Percentiles rank a stretch among this genome's conserved stretches.
phyloP scores from a whole-genome alignment of 2,797 vertebrate genomes.

The Falco columbarius region DNA sequence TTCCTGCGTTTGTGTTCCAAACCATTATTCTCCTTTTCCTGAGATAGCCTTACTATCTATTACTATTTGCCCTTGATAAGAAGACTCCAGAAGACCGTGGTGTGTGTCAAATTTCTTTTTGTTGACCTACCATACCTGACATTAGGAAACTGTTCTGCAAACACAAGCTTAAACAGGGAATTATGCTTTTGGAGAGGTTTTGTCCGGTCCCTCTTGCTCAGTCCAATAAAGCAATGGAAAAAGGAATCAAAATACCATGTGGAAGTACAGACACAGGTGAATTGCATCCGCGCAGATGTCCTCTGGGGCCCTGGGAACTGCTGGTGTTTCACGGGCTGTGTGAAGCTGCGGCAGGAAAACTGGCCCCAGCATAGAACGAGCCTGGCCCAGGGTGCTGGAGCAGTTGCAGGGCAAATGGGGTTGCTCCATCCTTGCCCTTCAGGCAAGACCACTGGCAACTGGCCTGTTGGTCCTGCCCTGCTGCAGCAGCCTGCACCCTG shows the following conservation, averaged over 20 bases:
- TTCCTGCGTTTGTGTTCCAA: neutral
- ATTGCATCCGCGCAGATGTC: fast-evolving
- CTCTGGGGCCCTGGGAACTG: neutral
- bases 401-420: neutral
- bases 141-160: neutral
- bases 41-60: neutral
- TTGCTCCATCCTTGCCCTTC: neutral
- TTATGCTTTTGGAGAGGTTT: neutral
- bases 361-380: neutral
- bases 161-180: neutral
- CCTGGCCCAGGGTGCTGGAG: neutral
- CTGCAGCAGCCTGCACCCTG: neutral
- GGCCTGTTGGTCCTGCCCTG: neutral
- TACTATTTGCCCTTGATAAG: neutral
- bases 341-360: neutral
- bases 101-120: neutral
- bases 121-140: neutral
- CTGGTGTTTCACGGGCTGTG: neutral
- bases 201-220: neutral
- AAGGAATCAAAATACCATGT: neutral
- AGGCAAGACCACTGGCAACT: neutral
- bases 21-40: neutral
- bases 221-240: neutral
- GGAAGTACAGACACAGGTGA: neutral
- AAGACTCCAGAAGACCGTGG: neutral